Percentiles rank a stretch among this genome's conserved stretches.
phyloP scores from a whole-genome alignment of 1,140 invertebrate species.

The Prorops nasuta region DNA sequence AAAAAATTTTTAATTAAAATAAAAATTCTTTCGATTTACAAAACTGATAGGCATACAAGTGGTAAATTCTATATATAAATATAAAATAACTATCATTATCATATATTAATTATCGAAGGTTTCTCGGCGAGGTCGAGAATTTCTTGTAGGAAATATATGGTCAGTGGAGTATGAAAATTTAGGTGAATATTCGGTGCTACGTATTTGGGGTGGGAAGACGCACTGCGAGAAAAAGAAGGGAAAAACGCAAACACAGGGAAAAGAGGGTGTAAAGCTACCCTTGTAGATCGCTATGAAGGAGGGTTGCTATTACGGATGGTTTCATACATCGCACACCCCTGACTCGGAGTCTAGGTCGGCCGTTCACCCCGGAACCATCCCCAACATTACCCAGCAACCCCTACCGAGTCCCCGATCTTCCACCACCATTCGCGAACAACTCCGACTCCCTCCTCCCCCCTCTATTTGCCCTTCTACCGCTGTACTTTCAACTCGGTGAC shows the following conservation, averaged over 20 bases:
- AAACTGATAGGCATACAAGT: too few species aligned
- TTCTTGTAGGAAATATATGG: too few species aligned
- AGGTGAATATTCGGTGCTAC: too few species aligned
- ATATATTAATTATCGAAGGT: too few species aligned
- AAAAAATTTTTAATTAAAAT: too few species aligned
- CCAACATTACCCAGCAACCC: conserved; percentile 3
- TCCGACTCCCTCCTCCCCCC: conserved; percentile 12
- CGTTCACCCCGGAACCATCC: conserved; percentile 48
- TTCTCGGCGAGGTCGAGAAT: too few species aligned
- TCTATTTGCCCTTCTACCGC: conserved; percentile 4
- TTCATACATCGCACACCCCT: conserved; percentile 54
- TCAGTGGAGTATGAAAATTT: too few species aligned
- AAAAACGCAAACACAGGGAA: conserved; percentile 1
- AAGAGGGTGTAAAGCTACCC: conserved; percentile 42
- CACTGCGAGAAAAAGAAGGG: not conserved
- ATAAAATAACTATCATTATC: too few species aligned
- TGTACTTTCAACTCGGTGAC: too few species aligned
- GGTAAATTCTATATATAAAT: too few species aligned
- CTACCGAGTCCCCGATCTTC: conserved; percentile 14
- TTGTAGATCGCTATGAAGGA: conserved; percentile 42
- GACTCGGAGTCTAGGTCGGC: conserved; percentile 58
- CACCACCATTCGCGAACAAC: conserved; percentile 28
- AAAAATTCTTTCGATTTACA: too few species aligned
- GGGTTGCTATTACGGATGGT: conserved; percentile 42
- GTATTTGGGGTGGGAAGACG: too few species aligned